Conservation (phyloP, 2,888 invertebrate genomes). For the Craniophora ligustri region DNA sequence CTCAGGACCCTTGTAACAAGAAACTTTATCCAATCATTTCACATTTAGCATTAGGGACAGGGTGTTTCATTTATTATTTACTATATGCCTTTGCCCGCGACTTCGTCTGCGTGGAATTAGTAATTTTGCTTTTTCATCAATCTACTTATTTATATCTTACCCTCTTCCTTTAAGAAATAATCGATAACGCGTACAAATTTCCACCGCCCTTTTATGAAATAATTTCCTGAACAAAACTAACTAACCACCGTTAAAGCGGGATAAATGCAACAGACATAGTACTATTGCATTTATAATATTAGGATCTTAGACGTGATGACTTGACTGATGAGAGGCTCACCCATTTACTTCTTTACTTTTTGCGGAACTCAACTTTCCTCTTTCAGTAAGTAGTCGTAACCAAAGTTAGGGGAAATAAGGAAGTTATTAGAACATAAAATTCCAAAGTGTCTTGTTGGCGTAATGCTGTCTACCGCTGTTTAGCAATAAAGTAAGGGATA, state of each 20-base stretch:
- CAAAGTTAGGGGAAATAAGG: conserved; percentile 37
- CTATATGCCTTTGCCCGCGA: too few relatives aligned
- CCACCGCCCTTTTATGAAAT: too few relatives aligned
- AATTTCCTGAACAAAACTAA: too few relatives aligned
- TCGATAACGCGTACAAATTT: too few relatives aligned
- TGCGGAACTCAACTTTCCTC: conserved; percentile 25
- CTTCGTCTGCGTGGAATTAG: too few relatives aligned
- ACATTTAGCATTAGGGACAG: conserved; percentile 2
- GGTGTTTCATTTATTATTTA: conserved; percentile 16
- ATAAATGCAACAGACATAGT: too few relatives aligned
- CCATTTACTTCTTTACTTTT: conserved; percentile 8
- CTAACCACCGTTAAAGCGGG: too few relatives aligned
- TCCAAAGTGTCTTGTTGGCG: conserved; percentile 22
- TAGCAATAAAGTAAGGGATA: conserved; percentile 13
- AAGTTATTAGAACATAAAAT: conserved; percentile 40
- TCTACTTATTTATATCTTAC: too few relatives aligned
- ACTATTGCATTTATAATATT: too few relatives aligned
- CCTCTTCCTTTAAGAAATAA: too few relatives aligned
- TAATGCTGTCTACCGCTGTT: conserved; percentile 17
- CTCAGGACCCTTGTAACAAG: not conserved
- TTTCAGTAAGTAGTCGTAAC: conserved; percentile 25
- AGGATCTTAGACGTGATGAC: too few relatives aligned
- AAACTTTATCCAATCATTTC: not conserved
- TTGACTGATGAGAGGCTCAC: conserved; percentile 19
- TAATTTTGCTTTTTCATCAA: too few relatives aligned